A percentile compares a stretch with the other conserved stretches of the same genome.
Evolutionary conservation across 1,140 invertebrate species (phyloP).

Genomic region (Ridgeia piscesae): DNA sequence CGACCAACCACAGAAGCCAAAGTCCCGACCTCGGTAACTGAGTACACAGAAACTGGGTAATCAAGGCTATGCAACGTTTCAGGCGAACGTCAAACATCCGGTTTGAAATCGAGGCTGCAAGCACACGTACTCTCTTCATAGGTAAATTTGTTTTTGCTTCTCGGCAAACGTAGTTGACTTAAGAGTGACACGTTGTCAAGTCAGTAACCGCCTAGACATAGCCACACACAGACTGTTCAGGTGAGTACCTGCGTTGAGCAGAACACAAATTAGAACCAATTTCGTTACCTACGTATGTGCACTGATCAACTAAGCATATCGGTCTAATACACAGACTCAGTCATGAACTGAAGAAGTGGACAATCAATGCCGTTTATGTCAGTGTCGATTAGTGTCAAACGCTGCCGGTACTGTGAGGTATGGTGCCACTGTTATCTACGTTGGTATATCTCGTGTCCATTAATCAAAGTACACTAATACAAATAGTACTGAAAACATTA

Average conservation of each 20-base stretch:
- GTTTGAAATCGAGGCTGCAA: neutral
- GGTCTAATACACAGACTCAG: neutral
- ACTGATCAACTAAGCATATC: neutral
- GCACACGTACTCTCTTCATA: neutral
- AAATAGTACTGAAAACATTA: neutral
- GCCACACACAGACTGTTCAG: neutral
- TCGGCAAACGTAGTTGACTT: neutral
- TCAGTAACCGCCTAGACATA: neutral
- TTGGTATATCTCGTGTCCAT: neutral
- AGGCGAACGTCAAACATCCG: neutral
- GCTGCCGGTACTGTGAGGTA: neutral
- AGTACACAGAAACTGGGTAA: neutral
- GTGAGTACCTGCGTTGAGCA: neutral
- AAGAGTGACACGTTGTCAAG: neutral
- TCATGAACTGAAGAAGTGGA: too few relatives aligned
- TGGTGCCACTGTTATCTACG: neutral
- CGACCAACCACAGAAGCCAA: too few relatives aligned
- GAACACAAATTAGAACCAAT: neutral
- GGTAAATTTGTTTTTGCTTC: neutral
- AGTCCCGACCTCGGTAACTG: neutral
- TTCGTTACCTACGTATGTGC: neutral
- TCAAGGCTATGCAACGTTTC: slow-evolving; percentile 4
- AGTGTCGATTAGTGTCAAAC: neutral
- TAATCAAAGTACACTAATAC: neutral
- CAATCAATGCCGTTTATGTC: neutral